Evolutionary conservation across 1,140 invertebrate genomes (phyloP).

Genomic region (Drosophila simulans): DNA sequence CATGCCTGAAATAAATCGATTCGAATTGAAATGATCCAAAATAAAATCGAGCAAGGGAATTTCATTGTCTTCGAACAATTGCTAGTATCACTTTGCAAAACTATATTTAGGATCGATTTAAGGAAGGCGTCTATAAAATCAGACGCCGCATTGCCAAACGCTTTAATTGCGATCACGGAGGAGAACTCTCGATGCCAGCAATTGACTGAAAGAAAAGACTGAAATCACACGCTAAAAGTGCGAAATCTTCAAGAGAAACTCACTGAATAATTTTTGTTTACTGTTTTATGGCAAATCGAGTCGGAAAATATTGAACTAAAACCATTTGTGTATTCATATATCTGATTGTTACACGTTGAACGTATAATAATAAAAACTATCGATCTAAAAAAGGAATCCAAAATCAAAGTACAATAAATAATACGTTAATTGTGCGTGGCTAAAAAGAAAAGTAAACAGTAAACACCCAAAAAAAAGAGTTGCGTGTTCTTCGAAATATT

Average conservation of each 20-base stretch:
- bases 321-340: conserved; percentile 38
- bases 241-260: conserved; percentile 25
- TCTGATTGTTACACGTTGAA: conserved; percentile 68
- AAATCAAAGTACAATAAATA: conserved; percentile 38
- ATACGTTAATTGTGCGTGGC: conserved; percentile 71
- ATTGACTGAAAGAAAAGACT: conserved; percentile 35
- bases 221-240: conserved; percentile 49
- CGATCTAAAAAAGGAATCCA: neutral
- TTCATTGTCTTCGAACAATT: conserved; percentile 24
- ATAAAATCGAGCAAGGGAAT: conserved; percentile 15
- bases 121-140: conserved; percentile 60
- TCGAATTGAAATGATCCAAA: conserved; percentile 20
- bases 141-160: conserved; percentile 23
- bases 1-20: conserved; percentile 40
- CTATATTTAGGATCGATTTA: conserved; percentile 58
- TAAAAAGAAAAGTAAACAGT: conserved; percentile 43
- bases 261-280: conserved; percentile 44
- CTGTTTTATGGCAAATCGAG: conserved; percentile 38
- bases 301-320: conserved; percentile 26
- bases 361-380: conserved; percentile 11
- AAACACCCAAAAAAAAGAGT: conserved; percentile 34
- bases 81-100: conserved; percentile 10
- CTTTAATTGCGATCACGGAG: conserved; percentile 54
- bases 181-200: conserved; percentile 69
- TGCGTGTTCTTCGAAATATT: conserved; percentile 40